Percentiles rank a stretch among this genome's conserved stretches.
Evolutionary conservation across 2,888 invertebrate species (phyloP).

Genomic region (Tetrapedia diversipes): DNA sequence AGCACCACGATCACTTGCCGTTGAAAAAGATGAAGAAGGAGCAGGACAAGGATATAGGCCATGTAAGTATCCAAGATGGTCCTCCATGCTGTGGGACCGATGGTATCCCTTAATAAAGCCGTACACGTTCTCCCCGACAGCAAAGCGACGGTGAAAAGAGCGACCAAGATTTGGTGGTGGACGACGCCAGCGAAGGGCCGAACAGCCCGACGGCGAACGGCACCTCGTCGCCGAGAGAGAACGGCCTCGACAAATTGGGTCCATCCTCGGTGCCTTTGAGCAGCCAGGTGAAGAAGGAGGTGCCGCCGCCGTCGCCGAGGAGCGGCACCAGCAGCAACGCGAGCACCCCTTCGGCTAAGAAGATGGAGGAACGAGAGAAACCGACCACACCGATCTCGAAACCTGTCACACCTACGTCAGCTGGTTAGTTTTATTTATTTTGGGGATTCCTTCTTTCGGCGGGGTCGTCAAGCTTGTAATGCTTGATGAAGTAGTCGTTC

Average conservation of each 20-base stretch:
- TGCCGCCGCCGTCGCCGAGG: constrained; percentile 80
- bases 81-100: background rate
- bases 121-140: constrained; percentile 81
- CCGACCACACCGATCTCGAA: constrained; percentile 96
- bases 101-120: constrained; percentile 53
- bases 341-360: constrained; percentile 94
- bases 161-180: constrained; percentile 96
- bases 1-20: constrained; percentile 87
- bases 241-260: constrained; percentile 91
- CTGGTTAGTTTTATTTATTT: constrained; percentile 77
- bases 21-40: constrained; percentile 87
- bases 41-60: constrained; percentile 92
- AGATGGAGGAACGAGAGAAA: constrained; percentile 91
- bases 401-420: constrained; percentile 93
- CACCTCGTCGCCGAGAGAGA: constrained; percentile 94
- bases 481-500: background rate
- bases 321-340: constrained; percentile 95
- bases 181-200: constrained; percentile 96
- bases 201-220: constrained; percentile 92
- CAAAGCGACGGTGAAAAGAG: constrained; percentile 93
- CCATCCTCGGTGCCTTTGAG: constrained; percentile 78
- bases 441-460: no score
- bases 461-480: no score
- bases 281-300: constrained; percentile 87
- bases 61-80: constrained; percentile 85